phyloP scores from a whole-genome alignment of 1,140 invertebrate species.

The Apis cerana region DNA sequence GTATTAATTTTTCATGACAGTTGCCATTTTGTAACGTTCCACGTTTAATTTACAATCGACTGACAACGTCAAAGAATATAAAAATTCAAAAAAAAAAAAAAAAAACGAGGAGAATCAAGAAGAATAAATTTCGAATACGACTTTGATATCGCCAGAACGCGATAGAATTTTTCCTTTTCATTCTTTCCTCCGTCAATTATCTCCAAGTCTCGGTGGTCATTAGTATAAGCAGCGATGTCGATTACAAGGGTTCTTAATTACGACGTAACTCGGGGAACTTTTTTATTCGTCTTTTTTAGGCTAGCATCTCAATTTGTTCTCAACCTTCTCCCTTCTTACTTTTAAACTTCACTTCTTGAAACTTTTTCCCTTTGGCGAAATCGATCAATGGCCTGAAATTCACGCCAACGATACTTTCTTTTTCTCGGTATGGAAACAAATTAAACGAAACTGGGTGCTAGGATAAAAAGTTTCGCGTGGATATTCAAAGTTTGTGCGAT shows the following conservation, averaged over 20 bases:
- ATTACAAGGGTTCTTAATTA: slow-evolving; percentile 64
- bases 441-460: not conserved
- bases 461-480: not conserved
- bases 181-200: slow-evolving; percentile 2
- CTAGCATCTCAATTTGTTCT: slow-evolving; percentile 28
- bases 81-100: not conserved
- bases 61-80: not conserved
- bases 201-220: slow-evolving; percentile 42
- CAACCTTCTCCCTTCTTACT: not conserved
- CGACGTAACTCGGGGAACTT: slow-evolving; percentile 47
- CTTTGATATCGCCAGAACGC: slow-evolving; percentile 24
- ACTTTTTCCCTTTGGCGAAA: slow-evolving; percentile 9
- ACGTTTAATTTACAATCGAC: not conserved
- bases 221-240: slow-evolving; percentile 59
- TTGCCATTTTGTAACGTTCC: no score
- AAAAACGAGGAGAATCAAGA: not conserved
- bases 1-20: no score
- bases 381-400: slow-evolving; percentile 25
- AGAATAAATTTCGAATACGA: not conserved
- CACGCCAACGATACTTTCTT: not conserved
- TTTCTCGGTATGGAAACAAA: not conserved
- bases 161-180: slow-evolving; percentile 43
- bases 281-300: slow-evolving; percentile 35
- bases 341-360: slow-evolving; percentile 26
- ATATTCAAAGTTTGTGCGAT: no score